A percentile compares a stretch with the other conserved stretches of the same genome.
phyloP scores from a whole-genome alignment of 2,888 invertebrate genomes.

The Philopedon plagiatum region DNA sequence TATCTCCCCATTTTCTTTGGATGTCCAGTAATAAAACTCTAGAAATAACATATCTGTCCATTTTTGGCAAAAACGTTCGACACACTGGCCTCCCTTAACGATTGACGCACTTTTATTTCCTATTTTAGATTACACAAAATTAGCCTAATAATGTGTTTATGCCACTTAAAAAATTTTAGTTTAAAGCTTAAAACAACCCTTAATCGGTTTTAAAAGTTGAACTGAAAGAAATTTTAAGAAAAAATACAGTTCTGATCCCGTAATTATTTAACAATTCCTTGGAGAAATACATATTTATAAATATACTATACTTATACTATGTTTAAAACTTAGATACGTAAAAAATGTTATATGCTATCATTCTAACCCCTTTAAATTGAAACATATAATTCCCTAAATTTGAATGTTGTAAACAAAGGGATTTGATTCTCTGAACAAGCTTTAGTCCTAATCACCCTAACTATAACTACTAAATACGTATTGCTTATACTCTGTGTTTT shows the following conservation, averaged over 20 bases:
- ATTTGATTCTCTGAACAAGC: background rate
- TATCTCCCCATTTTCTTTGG: conserved; percentile 35
- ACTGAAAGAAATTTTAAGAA: no score
- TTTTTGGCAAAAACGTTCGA: conserved; percentile 27
- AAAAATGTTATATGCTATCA: no score
- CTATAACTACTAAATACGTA: background rate
- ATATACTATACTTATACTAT: no score
- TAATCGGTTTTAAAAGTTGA: no score
- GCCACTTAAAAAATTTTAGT: no score
- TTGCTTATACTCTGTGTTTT: background rate
- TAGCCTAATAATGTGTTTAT: no score
- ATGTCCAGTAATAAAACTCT: conserved; percentile 32
- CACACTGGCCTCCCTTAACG: conserved; percentile 22
- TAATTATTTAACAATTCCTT: no score
- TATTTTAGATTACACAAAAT: conserved; percentile 29
- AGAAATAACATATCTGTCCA: conserved; percentile 34
- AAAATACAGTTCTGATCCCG: no score
- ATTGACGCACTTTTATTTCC: background rate
- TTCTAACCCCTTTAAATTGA: no score
- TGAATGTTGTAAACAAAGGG: background rate
- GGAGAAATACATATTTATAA: no score
- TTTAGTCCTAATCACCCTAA: background rate
- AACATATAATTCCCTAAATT: background rate
- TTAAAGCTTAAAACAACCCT: conserved; percentile 13
- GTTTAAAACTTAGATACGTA: no score